Evolutionary conservation across 2,797 vertebrate species (phyloP).

Genomic region (Menidia menidia): DNA sequence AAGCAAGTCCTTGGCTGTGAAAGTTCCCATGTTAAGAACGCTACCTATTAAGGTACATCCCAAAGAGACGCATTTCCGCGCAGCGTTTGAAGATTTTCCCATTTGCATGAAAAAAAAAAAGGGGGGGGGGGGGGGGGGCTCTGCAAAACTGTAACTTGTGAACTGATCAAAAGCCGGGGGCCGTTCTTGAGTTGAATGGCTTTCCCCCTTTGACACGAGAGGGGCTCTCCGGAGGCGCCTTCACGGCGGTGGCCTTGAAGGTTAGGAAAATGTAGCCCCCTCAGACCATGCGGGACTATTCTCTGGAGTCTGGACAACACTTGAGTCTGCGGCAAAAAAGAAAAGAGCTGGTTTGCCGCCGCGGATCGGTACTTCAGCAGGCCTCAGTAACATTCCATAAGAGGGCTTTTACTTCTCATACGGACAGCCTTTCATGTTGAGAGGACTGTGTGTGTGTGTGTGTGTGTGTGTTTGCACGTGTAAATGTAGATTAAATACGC

Average conservation of each 20-base stretch:
- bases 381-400: constrained; percentile 77
- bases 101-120: constrained; percentile 87
- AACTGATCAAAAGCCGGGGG: constrained; percentile 87
- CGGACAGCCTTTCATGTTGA: constrained; percentile 74
- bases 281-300: constrained; percentile 76
- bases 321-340: constrained; percentile 76
- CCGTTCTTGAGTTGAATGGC: constrained; percentile 79
- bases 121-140: constrained; percentile 33
- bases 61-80: constrained; percentile 82
- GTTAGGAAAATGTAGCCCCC: constrained; percentile 83
- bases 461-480: constrained; percentile 17
- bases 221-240: constrained; percentile 84
- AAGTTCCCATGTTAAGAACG: constrained; percentile 81
- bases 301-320: constrained; percentile 77
- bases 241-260: constrained; percentile 84
- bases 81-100: constrained; percentile 81
- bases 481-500: constrained; percentile 16
- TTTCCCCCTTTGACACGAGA: constrained; percentile 86
- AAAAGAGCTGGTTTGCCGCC: constrained; percentile 66
- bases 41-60: constrained; percentile 80
- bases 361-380: constrained; percentile 73
- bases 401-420: constrained; percentile 75
- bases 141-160: constrained; percentile 87
- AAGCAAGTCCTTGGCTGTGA: constrained; percentile 78
- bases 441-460: constrained; percentile 43